Base-by-base conservation (phyloP, 2,113 vertebrate species). In the Sciurus niger region DNA sequence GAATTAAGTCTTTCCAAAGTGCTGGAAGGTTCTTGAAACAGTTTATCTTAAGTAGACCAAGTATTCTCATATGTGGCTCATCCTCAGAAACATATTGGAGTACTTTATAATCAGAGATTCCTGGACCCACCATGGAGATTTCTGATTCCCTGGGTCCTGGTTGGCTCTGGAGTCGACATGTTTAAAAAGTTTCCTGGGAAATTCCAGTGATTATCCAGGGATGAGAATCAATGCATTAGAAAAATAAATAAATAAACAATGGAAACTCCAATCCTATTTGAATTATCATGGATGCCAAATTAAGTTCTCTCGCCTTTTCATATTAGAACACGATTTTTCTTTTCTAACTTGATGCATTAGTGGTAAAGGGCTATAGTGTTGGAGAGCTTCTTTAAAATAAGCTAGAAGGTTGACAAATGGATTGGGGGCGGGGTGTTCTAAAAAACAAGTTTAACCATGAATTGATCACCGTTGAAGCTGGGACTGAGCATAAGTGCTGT, bases 1-100 rank as follows among this genome's bases (percentile, higher is more conserved):
- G 96, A 96, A 97, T 97, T 97, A 97, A 96, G 96, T 97, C 92
- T 95, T 96, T 93, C 93, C 87, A 78, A 96, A 97, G 95, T 88
- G 95, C 93, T 97, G 80, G 89, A 96, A 97, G 96, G 97, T 93
- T 46, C 93, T 95, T 92, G 65, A 96, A 97, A 94, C 48, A 60
- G 40, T 97, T 97, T 97, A 97, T 97, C 96, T 96, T 76, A 94
- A 97, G 91, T 72, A 96, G 20, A 96, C 96, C 78, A 94, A 96
- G 63, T 84, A 95, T 87, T 94, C 79, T 86, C 86, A 90, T 79
- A 80, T 4, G 37, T 89, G 65, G 72, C 37, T 87, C 76, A 77
- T 84, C 93, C 60, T 53, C 83, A 92, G 68, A 94, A 86, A 92
- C 84, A 79, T 25, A 60, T 60, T 60, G 20, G 76, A 58, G 67